A percentile compares a stretch with the other conserved stretches of the same genome.
Evolutionary conservation across 2,113 vertebrate genomes (phyloP).

Genomic region (Brachypteracias leptosomus): DNA sequence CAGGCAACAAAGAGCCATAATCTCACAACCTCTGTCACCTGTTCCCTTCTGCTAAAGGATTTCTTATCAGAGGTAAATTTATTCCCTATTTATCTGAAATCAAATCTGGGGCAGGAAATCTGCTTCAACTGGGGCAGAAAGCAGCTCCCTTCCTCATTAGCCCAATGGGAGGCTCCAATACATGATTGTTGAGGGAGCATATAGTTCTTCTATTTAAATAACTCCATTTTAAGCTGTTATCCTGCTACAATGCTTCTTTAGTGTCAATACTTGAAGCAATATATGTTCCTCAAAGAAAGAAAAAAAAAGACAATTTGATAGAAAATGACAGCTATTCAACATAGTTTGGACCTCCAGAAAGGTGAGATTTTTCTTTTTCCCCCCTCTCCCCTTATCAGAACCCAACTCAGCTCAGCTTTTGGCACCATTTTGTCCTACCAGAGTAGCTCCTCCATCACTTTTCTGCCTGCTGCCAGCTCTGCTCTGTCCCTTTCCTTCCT

Average conservation of each 20-base stretch:
- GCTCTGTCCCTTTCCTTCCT: background rate
- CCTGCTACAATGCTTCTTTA: background rate
- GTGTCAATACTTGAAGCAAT: background rate
- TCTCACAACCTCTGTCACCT: background rate
- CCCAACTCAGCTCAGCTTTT: background rate
- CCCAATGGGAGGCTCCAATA: background rate
- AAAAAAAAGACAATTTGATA: background rate
- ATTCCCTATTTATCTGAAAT: background rate
- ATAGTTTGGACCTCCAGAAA: background rate
- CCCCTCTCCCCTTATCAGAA: background rate
- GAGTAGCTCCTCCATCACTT: background rate
- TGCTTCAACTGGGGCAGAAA: background rate
- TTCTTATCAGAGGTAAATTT: background rate
- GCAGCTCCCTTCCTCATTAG: background rate
- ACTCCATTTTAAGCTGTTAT: background rate
- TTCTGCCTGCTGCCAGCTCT: background rate
- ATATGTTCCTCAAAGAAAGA: background rate
- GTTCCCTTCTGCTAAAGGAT: background rate
- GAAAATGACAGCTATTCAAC: background rate
- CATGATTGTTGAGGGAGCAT: fast-evolving
- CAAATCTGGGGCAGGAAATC: background rate
- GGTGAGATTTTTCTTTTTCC: background rate
- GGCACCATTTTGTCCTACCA: background rate
- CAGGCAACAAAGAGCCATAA: background rate
- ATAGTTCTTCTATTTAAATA: background rate